These are phyloP conservation scores for Spongilla lacustris DNA, from an alignment of 37 sponge, comb jelly and placozoan species.

Conservation along the genomic window DNA sequence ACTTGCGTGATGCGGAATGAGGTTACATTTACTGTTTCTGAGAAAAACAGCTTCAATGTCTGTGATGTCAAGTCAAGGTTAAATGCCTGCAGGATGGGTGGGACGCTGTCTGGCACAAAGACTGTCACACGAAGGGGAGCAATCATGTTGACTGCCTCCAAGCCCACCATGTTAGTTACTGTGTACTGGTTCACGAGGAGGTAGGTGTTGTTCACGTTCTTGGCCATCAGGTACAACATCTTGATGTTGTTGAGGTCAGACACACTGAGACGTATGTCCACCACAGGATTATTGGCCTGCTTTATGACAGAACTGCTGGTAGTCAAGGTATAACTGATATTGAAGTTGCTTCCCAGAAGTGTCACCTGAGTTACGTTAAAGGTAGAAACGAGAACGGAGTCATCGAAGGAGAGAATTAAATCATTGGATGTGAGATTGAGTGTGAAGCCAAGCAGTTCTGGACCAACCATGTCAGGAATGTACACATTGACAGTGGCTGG, in stretches of 20 bases:
- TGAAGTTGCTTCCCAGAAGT: slow-evolving; percentile 39
- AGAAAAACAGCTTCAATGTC: slow-evolving; percentile 74
- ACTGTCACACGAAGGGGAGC: slow-evolving; percentile 31
- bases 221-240: slow-evolving; percentile 64
- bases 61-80: slow-evolving; percentile 83
- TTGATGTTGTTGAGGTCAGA: slow-evolving; percentile 89
- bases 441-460: slow-evolving; percentile 63
- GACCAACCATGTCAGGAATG: slow-evolving; percentile 60
- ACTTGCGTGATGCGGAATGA: slow-evolving; percentile 78
- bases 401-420: slow-evolving; percentile 81
- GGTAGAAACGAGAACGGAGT: slow-evolving; percentile 68
- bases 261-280: slow-evolving; percentile 70
- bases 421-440: slow-evolving; percentile 75
- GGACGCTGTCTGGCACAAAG: slow-evolving; percentile 49
- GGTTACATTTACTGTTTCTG: slow-evolving; percentile 79
- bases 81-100: slow-evolving; percentile 64
- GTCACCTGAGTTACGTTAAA: slow-evolving; percentile 71
- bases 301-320: slow-evolving; percentile 23
- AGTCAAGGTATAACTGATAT: slow-evolving; percentile 56
- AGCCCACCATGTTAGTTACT: slow-evolving; percentile 75
- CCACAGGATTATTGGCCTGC: slow-evolving; percentile 47
- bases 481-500: slow-evolving; percentile 34
- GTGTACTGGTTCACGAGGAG: slow-evolving; percentile 31
- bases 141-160: slow-evolving; percentile 30
- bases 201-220: slow-evolving; percentile 59